Base-by-base conservation (phyloP, 2,888 invertebrate species). In the Odontocerum albicorne region DNA sequence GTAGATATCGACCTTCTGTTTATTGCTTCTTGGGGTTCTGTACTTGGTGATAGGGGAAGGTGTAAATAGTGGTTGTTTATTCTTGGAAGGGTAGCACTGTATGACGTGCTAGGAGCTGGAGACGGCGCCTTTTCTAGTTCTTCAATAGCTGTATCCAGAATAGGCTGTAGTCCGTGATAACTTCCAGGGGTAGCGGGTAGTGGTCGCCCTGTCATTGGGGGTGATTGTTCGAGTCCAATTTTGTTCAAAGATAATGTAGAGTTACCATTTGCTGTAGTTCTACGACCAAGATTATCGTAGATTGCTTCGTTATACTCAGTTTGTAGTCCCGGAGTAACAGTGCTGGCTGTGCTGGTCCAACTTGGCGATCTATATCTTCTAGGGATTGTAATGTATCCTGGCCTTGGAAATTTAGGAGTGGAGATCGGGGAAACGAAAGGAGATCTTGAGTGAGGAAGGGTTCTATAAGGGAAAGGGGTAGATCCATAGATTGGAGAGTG, bases 331-430 rank as follows among this genome's bases (percentile, higher is more conserved):
- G 76, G 74, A 2, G 82, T 72, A 67, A 75, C 20, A 72, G 73
- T 50, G 73, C 82, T 66, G 69, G 85, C 65, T 70, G 84, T 71
- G 79, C 86, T 69, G 70, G 87, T 87, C 89, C 92, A 92, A 66
- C 90, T 90, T 1, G 89, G 88, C 0, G 89, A 88, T 59, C 92
- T 77, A 0, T 91, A 92, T 65, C 91, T 79, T 63, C 92, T 79
- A 0, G 92, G 92, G 56, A 92, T 91, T 12, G 92, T 92, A 36
- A 92, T 91, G 69, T 92, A 92, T 8, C 91, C 92, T 68, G 88
- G 88, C 60, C 88, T 81, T 3, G 87, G 86, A 19, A 88, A 78
- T 4, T 87, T 82, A 20, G 87, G 85, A 4, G 84, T 82, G 36
- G 77, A 75, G 2, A 77, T 74, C 21, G 78, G 78, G 4, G 84